Evolutionary conservation across 2,113 vertebrate genomes (phyloP).

Genomic region (Malurus elegans): DNA sequence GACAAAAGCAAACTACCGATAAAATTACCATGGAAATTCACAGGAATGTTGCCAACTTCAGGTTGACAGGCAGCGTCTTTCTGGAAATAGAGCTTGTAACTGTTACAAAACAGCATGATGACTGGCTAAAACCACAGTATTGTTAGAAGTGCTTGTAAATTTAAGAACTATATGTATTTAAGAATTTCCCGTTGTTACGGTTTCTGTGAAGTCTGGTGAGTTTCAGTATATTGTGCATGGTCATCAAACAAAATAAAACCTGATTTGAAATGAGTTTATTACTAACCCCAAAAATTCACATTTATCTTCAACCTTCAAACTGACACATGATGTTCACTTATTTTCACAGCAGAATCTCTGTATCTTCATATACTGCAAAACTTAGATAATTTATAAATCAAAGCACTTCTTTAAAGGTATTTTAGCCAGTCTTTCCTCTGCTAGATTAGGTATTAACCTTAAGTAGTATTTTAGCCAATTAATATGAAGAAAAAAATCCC

Average conservation of each 20-base stretch:
- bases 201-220: neutral
- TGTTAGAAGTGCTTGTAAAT: neutral
- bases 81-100: neutral
- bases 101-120: neutral
- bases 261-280: neutral
- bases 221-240: neutral
- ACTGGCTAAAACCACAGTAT: neutral
- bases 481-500: neutral
- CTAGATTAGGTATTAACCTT: neutral
- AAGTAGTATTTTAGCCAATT: neutral
- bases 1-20: neutral
- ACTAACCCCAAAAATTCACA: neutral
- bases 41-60: neutral
- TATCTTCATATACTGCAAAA: neutral
- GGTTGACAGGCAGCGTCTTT: neutral
- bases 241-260: neutral
- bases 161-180: neutral
- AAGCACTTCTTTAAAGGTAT: neutral
- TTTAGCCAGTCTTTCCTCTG: neutral
- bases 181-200: neutral
- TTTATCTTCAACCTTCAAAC: neutral
- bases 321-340: neutral
- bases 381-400: neutral
- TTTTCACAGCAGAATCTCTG: neutral
- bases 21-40: neutral